A percentile compares a stretch with the other conserved stretches of the same genome.
Conservation (phyloP, 2,888 invertebrate species). For the Nemapogon koenigi region DNA sequence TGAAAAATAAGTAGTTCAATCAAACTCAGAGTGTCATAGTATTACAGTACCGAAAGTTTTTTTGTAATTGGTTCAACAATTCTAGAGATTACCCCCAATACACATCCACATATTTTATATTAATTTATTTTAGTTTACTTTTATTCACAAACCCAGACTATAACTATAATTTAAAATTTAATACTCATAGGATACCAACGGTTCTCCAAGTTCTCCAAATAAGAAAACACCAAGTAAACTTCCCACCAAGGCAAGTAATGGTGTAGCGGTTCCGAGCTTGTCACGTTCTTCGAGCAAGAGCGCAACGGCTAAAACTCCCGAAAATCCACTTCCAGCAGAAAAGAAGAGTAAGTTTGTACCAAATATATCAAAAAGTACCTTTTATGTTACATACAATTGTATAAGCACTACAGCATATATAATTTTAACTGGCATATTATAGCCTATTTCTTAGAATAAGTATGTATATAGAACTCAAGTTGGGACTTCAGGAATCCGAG, state of each 20-base stretch:
- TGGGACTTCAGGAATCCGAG: too few relatives aligned
- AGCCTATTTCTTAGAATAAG: too few relatives aligned
- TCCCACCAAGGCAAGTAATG: constrained; percentile 45
- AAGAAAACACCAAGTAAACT: constrained; percentile 73
- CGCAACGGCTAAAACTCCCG: constrained; percentile 72
- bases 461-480: too few relatives aligned
- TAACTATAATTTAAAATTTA: constrained; percentile 7
- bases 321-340: constrained; percentile 58
- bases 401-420: background rate
- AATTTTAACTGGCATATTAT: background rate
- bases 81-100: too few relatives aligned
- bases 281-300: constrained; percentile 67
- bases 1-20: too few relatives aligned
- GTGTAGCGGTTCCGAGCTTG: constrained; percentile 54
- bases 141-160: constrained; percentile 4
- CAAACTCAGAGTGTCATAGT: too few relatives aligned
- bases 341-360: constrained; percentile 72
- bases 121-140: constrained; percentile 1
- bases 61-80: too few relatives aligned
- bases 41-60: too few relatives aligned
- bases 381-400: background rate
- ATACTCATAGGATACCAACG: constrained; percentile 66
- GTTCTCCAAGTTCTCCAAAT: constrained; percentile 73
- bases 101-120: too few relatives aligned
- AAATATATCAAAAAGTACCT: background rate